Base-by-base conservation (phyloP, 2,888 invertebrate genomes). In the Macropis europaea region DNA sequence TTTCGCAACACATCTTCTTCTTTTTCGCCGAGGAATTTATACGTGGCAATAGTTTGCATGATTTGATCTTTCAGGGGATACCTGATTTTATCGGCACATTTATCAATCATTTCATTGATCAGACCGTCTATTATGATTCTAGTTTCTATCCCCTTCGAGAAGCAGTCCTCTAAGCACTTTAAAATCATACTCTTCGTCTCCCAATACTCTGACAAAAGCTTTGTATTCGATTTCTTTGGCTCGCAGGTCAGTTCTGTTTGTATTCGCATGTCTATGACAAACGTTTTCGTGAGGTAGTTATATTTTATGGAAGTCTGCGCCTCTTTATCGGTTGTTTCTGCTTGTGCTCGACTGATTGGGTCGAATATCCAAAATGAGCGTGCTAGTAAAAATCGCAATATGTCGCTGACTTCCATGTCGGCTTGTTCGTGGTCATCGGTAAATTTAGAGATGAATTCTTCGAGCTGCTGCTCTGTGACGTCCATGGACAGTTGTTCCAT, bases 231-330 rank as follows among this genome's bases (percentile, higher is more conserved):
- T 3, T 73, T 19, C 36, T 63, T 81, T 1, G 86, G 82, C 26
- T 79, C 68, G 61, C 85, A 83, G 9, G 77, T 82, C 22, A 86
- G 26, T 13, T 52, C 66, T 0, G 85, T 86, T 50, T 84, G 86
- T 0, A 62, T 68, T 11, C 81, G 73, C 2, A 26, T 59, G 48
- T 86, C 82, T 5, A 70, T 17, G 11, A 73, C 62, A 1, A 82
- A 43, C 15, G 50, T 71, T n/a, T 77, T 38, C 2, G 30, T 61
- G 0, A 7, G 47, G 2, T 61, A 48, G 66, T 86, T 67, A 42
- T 56, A 82, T 42, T 38, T 79, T 1, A 86, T 45, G 0, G 0
- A 24, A 3, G 86, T 86, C 13, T 82, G 71, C 0, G 43, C 43
- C 6, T 74, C 75, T 36, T 76, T 53, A 15, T 60, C 57, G 3